Evolutionary conservation across 2,888 invertebrate genomes (phyloP).

Genomic region (Spialia ferax): DNA sequence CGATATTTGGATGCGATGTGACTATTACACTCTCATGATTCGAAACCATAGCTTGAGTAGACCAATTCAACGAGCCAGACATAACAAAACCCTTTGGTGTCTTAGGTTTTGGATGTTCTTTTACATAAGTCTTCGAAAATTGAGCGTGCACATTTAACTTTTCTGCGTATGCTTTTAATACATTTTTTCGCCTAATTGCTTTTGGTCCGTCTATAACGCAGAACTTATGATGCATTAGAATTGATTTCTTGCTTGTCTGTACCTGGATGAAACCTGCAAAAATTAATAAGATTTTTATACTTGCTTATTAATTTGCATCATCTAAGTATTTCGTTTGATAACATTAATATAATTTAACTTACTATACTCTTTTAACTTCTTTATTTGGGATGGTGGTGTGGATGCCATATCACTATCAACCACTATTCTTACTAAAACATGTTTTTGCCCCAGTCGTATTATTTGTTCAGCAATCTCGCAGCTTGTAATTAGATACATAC

Average conservation of each 20-base stretch:
- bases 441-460: conserved; percentile 78
- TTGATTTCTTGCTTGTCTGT: conserved; percentile 79
- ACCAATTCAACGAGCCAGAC: conserved; percentile 93
- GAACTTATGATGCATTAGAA: conserved; percentile 94
- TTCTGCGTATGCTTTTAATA: conserved; percentile 73
- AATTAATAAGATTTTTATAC: background rate
- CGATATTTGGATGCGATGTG: conserved; percentile 85
- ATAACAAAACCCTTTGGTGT: conserved; percentile 83
- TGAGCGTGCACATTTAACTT: conserved; percentile 73
- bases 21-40: conserved; percentile 91
- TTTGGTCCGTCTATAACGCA: conserved; percentile 88
- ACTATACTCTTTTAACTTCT: conserved; percentile 78
- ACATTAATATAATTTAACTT: conserved; percentile 52
- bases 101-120: conserved; percentile 58
- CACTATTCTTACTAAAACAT: conserved; percentile 77
- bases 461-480: conserved; percentile 79
- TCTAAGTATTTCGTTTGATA: too few relatives aligned
- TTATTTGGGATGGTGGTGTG: conserved; percentile 79
- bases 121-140: conserved; percentile 55
- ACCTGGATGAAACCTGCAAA: conserved; percentile 80
- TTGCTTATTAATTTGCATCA: too few relatives aligned
- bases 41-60: conserved; percentile 89
- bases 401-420: conserved; percentile 83
- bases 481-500: conserved; percentile 83
- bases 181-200: conserved; percentile 72